phyloP scores from a whole-genome alignment of 2,113 vertebrate species.

The Grammomys surdaster region DNA sequence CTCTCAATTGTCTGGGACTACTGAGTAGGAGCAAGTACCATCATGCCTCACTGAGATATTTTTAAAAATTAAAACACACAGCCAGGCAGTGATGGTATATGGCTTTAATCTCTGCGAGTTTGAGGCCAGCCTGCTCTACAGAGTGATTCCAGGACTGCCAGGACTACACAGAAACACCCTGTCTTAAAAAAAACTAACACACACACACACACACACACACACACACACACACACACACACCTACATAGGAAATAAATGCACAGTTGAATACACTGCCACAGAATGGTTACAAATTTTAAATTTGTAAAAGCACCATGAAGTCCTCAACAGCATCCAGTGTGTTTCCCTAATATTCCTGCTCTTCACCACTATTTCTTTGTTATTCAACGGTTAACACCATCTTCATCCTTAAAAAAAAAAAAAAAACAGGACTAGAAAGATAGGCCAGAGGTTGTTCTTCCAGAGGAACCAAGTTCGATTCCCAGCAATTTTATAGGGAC shows the following conservation, averaged over 20 bases:
- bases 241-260: neutral
- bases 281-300: neutral
- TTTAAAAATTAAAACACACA: too few relatives aligned
- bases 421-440: neutral
- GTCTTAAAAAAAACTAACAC: too few relatives aligned
- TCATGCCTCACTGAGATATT: too few relatives aligned
- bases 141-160: too few relatives aligned
- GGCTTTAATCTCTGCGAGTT: too few relatives aligned
- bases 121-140: too few relatives aligned
- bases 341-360: neutral
- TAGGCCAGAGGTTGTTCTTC: neutral
- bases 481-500: neutral
- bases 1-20: neutral
- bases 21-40: neutral
- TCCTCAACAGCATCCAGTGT: neutral
- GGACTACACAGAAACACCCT: too few relatives aligned
- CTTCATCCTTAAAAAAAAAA: neutral
- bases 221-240: neutral
- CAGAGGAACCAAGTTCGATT: neutral
- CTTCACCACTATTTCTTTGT: neutral
- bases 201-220: too few relatives aligned
- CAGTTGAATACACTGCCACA: neutral
- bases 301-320: neutral
- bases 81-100: too few relatives aligned
- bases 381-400: neutral